phyloP scores from a whole-genome alignment of 2,797 vertebrate species.

The Tangara arthus region DNA sequence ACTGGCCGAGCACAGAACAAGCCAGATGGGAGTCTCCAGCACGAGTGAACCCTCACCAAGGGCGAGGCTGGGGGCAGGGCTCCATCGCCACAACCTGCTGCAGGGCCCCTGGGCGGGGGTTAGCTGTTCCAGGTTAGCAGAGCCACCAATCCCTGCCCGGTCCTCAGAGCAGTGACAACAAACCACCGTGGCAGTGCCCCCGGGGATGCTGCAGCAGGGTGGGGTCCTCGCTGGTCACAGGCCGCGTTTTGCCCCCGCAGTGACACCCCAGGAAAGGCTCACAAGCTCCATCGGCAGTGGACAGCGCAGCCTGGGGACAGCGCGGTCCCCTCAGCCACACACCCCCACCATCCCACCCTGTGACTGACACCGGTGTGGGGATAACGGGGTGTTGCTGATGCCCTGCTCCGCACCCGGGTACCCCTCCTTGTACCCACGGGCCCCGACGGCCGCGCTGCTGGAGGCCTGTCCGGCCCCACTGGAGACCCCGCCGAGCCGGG shows the following conservation, averaged over 20 bases:
- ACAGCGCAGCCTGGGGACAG: neutral
- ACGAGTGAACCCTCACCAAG: rapidly evolving
- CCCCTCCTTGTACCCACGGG: too few species aligned
- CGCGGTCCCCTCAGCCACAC: rapidly evolving
- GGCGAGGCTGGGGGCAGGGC: neutral
- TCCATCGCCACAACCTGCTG: neutral
- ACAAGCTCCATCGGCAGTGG: neutral
- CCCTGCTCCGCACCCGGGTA: neutral
- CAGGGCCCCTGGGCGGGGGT: neutral
- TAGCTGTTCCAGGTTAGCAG: neutral
- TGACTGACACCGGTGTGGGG: rapidly evolving
- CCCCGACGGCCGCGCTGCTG: neutral
- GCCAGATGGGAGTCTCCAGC: neutral
- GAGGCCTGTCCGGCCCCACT: neutral
- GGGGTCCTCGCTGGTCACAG: neutral
- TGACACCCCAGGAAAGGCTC: neutral
- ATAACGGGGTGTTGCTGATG: neutral
- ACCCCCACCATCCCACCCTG: rapidly evolving
- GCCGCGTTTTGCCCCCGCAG: neutral
- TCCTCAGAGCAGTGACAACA: neutral
- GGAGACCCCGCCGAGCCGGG: neutral
- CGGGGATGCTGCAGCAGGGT: neutral
- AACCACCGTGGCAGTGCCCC: rapidly evolving
- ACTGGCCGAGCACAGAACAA: rapidly evolving
- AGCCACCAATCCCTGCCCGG: neutral